phyloP scores from a whole-genome alignment of 1,140 invertebrate species.

The Bombus waltoni region DNA sequence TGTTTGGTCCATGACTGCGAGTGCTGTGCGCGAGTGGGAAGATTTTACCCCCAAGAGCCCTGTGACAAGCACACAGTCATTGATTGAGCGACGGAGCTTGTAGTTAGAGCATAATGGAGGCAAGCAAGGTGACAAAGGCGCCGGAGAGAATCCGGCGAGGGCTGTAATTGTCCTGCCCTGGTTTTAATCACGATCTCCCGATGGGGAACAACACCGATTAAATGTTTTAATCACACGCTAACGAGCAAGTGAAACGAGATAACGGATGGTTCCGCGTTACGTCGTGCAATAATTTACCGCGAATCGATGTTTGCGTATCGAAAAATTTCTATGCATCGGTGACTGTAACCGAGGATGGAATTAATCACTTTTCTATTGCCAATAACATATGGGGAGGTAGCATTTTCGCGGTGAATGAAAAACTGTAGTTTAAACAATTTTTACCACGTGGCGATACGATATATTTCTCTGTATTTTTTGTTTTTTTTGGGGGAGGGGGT shows the following conservation, averaged over 20 bases:
- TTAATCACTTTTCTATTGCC: neutral
- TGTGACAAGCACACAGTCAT: neutral
- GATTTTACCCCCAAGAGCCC: neutral
- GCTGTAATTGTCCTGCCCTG: conserved; percentile 31
- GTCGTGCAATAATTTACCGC: conserved; percentile 9
- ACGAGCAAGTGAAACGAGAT: conserved; percentile 35
- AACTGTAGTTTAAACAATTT: neutral
- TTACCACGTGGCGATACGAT: neutral
- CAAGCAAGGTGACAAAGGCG: conserved; percentile 10
- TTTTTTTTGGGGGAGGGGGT: neutral
- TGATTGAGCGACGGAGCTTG: conserved; percentile 6
- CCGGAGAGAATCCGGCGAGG: neutral
- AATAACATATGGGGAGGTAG: neutral
- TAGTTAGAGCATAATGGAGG: conserved; percentile 17
- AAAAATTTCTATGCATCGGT: neutral
- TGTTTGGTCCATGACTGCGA: neutral
- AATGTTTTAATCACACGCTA: conserved; percentile 45
- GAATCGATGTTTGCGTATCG: neutral
- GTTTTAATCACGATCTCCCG: conserved; percentile 26
- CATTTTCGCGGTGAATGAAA: neutral
- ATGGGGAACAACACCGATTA: conserved; percentile 32
- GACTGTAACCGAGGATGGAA: neutral
- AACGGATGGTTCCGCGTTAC: neutral
- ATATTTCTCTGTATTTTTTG: neutral
- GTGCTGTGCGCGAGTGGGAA: neutral